Base-by-base conservation (phyloP, 2,113 vertebrate species). In the Anolis carolinensis region DNA sequence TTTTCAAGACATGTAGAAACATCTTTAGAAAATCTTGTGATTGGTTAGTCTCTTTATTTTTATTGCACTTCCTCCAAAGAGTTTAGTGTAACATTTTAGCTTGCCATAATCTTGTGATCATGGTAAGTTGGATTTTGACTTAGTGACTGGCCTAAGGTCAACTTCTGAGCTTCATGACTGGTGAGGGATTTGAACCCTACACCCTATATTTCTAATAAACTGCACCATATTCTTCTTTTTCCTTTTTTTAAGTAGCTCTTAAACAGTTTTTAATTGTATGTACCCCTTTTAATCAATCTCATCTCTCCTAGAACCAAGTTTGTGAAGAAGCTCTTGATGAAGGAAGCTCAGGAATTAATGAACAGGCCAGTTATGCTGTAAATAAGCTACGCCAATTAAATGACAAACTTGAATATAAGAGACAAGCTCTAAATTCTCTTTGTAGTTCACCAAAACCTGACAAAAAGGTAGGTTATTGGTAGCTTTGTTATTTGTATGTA, bases 381-480 rank as follows among this genome's bases (percentile, higher is more conserved):
- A 99, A 97, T 82, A 99, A 98, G 90, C 97, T 99, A 13, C 95
- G 96, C 55, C 97, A 98, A 87, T 96, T 99, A 70, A 98, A 96
- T 74, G 98, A 99, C 95, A 99, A 98, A 79, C 97, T 99, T 86
- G 98, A 99, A 81, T 99, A 99, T 94, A 99, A 99, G 94, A 97
- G 97, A 34, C 98, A 99, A 92, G 98, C 99, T 81, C 96, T 99
- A 80, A 98, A 96, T 93, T 99, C 98, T 73, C 97, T 99, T 92
- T 98, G 98, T 93, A 99, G 97, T 52, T 98, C 98, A 75, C 98
- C 98, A 85, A 99, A 99, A 93, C 98, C 98, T 2, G 98, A 99
- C 96, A 99, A 98, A 94, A 99, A 99, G 98, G 99, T 99, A 93
- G 1, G 25, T 67, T 16, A 59, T 14, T 18, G 18, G 55, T 59